Evolutionary conservation across 2,113 vertebrate genomes (phyloP), one percentile per base, ranked within the genome.

Genomic region (Oplegnathus fasciatus): DNA sequence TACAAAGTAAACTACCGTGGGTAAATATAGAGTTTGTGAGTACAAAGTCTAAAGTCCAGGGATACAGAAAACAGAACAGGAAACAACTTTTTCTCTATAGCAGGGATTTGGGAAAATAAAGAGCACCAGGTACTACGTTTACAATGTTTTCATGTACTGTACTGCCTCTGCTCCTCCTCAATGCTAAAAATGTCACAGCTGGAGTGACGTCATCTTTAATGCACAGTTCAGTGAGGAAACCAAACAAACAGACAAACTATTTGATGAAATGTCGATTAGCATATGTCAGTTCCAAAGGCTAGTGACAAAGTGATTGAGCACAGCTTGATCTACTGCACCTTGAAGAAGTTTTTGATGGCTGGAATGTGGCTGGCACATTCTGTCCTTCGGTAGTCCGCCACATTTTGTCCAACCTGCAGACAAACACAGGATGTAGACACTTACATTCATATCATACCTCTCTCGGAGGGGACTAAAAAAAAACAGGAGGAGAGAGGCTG

Each of bases 261-360:
- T 18, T 26, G 14, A 18, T 40, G 9, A 28, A 37, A 6, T 37
- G 14, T 44, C n/a, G n/a, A 42, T 34, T 9, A 55, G 46, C 10
- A 18, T 5, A 5, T 8, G 10, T 68, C 11, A 37, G 37, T 74
- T 52, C 4, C n/a, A 37, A 64, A 65, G 14, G 22, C n/a, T 22
- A 9, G 20, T 46, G 9, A 46, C 30, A 6, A n/a, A 14, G 13
- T 46, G 37, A 46, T 74, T 6, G 9, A 55, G 26, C 58, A 42
- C 40, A 65, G 54, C 13, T 52, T 28, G 22, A 68, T 46, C 7
- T 75, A 83, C 71, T 65, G 50, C 91, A 97, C 97, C 96, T 95
- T 97, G 80, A 97, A 97, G 86, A 97, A 97, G 75, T 50, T 91
- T 82, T 94, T 95, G 93, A 97, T 91, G 83, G 95, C 90, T 2